These are phyloP conservation scores for Eilema caniola DNA, from an alignment of 2,888 invertebrate genomes.

Conservation along the genomic window DNA sequence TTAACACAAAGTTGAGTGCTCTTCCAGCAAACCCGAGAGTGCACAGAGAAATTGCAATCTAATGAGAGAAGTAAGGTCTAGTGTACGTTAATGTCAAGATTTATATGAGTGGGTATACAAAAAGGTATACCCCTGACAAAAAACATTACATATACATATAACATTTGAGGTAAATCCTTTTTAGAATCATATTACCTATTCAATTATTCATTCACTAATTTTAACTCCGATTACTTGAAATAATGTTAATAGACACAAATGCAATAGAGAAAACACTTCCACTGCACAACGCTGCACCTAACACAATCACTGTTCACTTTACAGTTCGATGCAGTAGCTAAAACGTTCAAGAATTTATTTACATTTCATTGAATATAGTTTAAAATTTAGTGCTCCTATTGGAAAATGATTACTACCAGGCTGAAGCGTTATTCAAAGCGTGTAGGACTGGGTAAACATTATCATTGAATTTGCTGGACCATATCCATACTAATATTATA, in stretches of 20 bases:
- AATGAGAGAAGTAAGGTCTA: too few relatives aligned
- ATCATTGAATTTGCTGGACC: not conserved
- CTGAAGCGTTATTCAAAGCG: not conserved
- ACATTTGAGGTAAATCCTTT: not conserved
- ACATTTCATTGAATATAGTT: not conserved
- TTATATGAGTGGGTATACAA: too few relatives aligned
- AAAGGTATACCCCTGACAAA: too few relatives aligned
- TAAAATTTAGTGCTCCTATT: not conserved
- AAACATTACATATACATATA: too few relatives aligned
- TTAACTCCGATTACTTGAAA: too few relatives aligned
- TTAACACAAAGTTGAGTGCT: too few relatives aligned
- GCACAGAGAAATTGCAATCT: too few relatives aligned
- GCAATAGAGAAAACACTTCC: not conserved
- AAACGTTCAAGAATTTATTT: not conserved
- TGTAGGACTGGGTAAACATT: not conserved
- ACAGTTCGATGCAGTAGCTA: not conserved
- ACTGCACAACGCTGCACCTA: not conserved
- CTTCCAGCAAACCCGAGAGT: too few relatives aligned
- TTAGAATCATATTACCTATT: too few relatives aligned
- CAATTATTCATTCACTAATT: too few relatives aligned
- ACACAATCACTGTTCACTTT: constrained; percentile 2
- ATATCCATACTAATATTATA: too few relatives aligned
- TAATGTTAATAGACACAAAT: not conserved
- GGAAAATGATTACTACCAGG: not conserved
- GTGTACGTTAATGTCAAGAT: too few relatives aligned